Evolutionary conservation across 2,888 invertebrate genomes (phyloP), one percentile per base, ranked within the genome.

Genomic region (Drosophila niveifrons): DNA sequence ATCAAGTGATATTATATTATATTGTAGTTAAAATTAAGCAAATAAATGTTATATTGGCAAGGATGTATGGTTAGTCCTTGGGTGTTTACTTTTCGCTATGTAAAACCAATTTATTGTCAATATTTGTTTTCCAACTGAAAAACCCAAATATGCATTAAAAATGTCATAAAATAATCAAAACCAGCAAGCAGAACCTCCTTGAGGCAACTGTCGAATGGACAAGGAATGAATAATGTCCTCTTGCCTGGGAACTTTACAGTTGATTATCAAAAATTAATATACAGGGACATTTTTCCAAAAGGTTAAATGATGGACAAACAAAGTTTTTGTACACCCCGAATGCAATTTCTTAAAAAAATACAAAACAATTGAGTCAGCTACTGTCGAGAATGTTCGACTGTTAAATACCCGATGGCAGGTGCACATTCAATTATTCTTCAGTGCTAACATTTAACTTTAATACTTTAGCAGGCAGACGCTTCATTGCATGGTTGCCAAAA

Each of bases 1-100:
- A 52, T 61, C 76, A 89, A 89, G 84, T 84, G 89, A 89, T 85
- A 85, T 87, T 84, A 83, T 78, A 72, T 72, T 73, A 50, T 67
- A 78, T 70, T 63, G 15, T 66, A 61, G 43, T 48, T 71, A 46
- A 50, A 6, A 31, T 43, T 77, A 75, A 57, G 67, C 43, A 46
- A 85, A 79, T 79, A 72, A 69, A 74, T 65, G 6, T 55, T 15
- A 43, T 47, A 36, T 15, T 62, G 13, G 13, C 36, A 58, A 48
- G 47, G 43, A 57, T 18, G 4, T 48, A 10, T 46, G 11, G 6
- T 17, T 2, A 18, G 18, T 44, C 18, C 36, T 36, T 36, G 36
- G 36, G 36, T 46, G 58, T 64, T 69, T 61, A 15, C 31, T 34
- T 34, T 34, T 10, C 34, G 10, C 34, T 11, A 11, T 34, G 34